A percentile compares a stretch with the other conserved stretches of the same genome.
phyloP scores from a whole-genome alignment of 2,113 vertebrate genomes.

The Carlito syrichta region DNA sequence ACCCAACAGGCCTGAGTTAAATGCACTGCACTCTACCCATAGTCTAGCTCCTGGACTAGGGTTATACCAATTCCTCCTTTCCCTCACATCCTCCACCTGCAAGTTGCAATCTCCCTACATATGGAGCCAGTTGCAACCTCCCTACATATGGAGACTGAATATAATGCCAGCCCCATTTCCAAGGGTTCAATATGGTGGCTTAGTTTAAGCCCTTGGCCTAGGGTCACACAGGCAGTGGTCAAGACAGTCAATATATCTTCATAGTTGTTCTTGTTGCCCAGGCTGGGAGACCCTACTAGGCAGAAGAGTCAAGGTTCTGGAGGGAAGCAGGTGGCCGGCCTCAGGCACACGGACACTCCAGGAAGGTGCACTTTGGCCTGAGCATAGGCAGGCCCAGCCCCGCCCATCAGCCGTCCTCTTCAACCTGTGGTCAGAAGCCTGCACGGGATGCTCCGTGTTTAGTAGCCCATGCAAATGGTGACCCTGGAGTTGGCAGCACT shows the following conservation, averaged over 20 bases:
- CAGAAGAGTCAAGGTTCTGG: background rate
- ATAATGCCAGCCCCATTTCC: background rate
- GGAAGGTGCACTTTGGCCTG: background rate
- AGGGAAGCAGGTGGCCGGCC: too few species aligned
- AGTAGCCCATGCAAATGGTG: background rate
- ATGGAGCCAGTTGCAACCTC: too few species aligned
- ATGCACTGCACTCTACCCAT: background rate
- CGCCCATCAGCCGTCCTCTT: background rate
- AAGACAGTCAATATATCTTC: background rate
- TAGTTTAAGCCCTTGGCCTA: too few species aligned
- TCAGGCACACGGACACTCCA: too few species aligned
- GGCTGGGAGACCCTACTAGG: background rate
- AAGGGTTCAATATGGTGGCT: accelerated
- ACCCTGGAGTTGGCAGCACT: background rate
- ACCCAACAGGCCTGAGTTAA: background rate
- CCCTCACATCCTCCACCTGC: too few species aligned
- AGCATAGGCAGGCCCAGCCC: too few species aligned
- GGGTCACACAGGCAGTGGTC: too few species aligned
- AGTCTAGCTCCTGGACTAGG: background rate
- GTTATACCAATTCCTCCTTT: too few species aligned
- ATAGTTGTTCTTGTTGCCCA: background rate
- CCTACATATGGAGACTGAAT: background rate
- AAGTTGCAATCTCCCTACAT: too few species aligned
- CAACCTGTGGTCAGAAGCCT: background rate
- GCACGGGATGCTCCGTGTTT: too few species aligned